Evolutionary conservation across 2,797 vertebrate genomes (phyloP).

Genomic region (Poecilia wingei): DNA sequence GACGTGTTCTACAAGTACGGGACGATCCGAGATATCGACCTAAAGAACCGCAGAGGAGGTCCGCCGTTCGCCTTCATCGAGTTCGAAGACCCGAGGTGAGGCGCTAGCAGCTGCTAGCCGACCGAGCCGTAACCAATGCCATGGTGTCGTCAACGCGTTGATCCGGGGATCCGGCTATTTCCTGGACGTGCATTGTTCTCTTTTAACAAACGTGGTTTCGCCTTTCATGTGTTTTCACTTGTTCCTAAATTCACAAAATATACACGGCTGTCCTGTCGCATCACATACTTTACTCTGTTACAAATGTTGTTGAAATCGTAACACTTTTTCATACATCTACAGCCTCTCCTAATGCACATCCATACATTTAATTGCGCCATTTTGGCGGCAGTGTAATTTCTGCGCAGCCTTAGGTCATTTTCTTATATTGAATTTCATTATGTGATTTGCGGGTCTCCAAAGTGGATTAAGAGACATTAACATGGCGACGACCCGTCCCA

Average conservation of each 20-base stretch:
- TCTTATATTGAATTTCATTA: not conserved
- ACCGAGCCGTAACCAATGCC: conserved; percentile 26
- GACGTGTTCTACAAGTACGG: conserved; percentile 94
- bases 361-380: not conserved
- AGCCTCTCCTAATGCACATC: not conserved
- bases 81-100: conserved; percentile 86
- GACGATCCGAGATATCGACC: conserved; percentile 90
- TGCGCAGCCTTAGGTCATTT: not conserved
- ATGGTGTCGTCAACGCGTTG: conserved; percentile 50
- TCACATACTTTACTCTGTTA: not conserved
- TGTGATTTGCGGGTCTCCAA: not conserved
- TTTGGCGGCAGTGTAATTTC: not conserved
- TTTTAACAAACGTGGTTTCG: not conserved
- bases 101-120: conserved; percentile 12
- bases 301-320: not conserved
- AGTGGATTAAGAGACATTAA: conserved; percentile 42
- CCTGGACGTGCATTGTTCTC: not conserved
- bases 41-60: conserved; percentile 90
- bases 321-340: not conserved
- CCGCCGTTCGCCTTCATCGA: conserved; percentile 90
- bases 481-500: conserved; percentile 31
- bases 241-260: not conserved
- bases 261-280: not conserved
- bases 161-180: conserved; percentile 8
- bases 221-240: not conserved